Percentiles rank a stretch among this genome's conserved stretches.
phyloP scores from a whole-genome alignment of 2,113 vertebrate genomes.

The Pelvicachromis taeniatus region DNA sequence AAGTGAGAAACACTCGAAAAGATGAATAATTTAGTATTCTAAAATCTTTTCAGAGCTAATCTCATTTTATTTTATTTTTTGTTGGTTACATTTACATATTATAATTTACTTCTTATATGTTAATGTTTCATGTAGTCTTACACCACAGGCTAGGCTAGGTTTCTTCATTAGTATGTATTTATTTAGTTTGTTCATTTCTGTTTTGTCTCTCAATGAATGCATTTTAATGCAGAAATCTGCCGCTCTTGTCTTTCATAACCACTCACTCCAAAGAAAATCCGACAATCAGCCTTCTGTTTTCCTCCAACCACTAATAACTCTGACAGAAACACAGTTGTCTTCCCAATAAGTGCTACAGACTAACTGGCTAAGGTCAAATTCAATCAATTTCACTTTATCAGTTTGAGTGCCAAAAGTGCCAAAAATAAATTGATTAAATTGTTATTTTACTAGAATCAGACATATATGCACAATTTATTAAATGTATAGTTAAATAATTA shows the following conservation, averaged over 20 bases:
- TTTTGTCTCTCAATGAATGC: background rate
- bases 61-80: background rate
- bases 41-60: background rate
- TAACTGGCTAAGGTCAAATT: background rate
- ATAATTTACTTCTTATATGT: background rate
- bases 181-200: background rate
- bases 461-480: background rate
- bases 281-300: background rate
- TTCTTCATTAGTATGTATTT: background rate
- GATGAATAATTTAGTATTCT: background rate
- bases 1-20: background rate
- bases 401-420: fast-evolving
- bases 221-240: background rate
- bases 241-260: background rate
- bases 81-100: background rate
- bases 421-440: background rate
- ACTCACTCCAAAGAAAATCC: background rate
- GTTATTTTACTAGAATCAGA: background rate
- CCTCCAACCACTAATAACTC: background rate
- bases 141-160: background rate
- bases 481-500: background rate
- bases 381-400: background rate
- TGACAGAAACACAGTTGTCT: background rate
- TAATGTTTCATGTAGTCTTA: background rate
- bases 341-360: background rate